A percentile compares a stretch with the other conserved stretches of the same genome.
Evolutionary conservation across 1,140 invertebrate species (phyloP).

Genomic region (Saccostrea glomerata): DNA sequence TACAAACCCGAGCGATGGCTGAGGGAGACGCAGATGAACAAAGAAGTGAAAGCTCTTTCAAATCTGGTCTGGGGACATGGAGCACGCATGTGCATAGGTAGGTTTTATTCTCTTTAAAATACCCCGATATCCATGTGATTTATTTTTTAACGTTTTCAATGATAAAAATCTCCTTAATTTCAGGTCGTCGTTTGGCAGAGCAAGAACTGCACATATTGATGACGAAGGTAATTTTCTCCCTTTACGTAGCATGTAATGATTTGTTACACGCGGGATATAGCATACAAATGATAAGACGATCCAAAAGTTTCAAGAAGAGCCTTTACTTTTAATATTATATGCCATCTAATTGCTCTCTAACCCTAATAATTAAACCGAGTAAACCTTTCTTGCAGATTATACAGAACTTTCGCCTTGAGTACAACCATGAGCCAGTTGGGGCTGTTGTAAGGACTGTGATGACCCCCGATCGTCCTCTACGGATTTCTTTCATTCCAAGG

Average conservation of each 20-base stretch:
- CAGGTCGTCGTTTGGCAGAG: constrained; percentile 79
- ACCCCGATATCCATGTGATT: neutral
- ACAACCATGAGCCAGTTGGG: constrained; percentile 68
- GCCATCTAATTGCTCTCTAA: neutral
- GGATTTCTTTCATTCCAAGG: constrained; percentile 68
- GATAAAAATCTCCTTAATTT: constrained; percentile 48
- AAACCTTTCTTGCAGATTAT: constrained; percentile 65
- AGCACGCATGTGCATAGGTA: constrained; percentile 82
- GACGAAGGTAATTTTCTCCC: constrained; percentile 74
- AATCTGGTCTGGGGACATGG: constrained; percentile 92
- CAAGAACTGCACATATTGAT: constrained; percentile 79
- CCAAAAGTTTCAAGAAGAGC: too few species aligned
- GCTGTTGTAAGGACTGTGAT: constrained; percentile 76
- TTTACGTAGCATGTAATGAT: neutral
- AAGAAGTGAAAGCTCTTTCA: constrained; percentile 88
- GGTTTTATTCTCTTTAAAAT: constrained; percentile 1
- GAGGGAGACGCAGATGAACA: constrained; percentile 81
- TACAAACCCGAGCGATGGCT: constrained; percentile 86
- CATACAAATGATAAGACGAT: neutral
- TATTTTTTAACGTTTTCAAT: neutral
- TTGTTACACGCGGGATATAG: neutral
- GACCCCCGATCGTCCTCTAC: constrained; percentile 75
- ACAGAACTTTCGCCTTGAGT: constrained; percentile 73
- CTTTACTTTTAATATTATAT: too few species aligned
- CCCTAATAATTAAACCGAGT: neutral